Base-by-base conservation (phyloP, 2,888 invertebrate species). In the Busseola fusca region DNA sequence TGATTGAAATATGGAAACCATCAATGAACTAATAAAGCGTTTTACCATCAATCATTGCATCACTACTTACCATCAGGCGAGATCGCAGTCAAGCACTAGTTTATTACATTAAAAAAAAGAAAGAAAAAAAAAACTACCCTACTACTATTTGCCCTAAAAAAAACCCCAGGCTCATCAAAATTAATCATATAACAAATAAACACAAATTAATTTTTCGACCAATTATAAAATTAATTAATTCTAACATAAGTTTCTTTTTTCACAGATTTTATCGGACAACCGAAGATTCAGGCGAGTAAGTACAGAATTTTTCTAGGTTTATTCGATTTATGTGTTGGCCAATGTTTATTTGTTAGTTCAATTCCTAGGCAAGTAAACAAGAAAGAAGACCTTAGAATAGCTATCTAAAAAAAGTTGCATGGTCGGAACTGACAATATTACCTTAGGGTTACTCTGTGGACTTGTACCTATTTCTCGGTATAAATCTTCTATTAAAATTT, bases 241-340 rank as follows among this genome's bases (percentile, higher is more conserved):
- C n/a, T 37, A 59, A 67, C 16, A n/a, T 30, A 50, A 54, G 50
- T 67, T 74, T 76, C 42, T 4, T 63, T 74, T 66, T 73, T 64
- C n/a, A 59, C 80, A 79, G 80, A 79, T 79, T 58, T 59, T 37
- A 50, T 63, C 58, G 10, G 21, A 42, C 18, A 12, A 30, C 34
- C 21, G 25, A 54, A 64, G 58, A 34, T 42, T 18, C 45, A 34
- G 57, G 63, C 58, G 63, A 34, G 76, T 76, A 10, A 64, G 76
- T 79, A 52, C 48, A 1, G 37, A 56, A 58, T 30, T 25, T 25
- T 56, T 30, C 3, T 30, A 7, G 37, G 34, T n/a, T 14, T 14
- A 10, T n/a, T 45, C 21, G n/a, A 16, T 45, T 30, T 30, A 30
- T 48, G 27, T 42, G 14, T 30, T 27, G 42, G 27, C 5, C 42